Conservation (phyloP, 2,888 invertebrate species). For the Cheilosia soror region DNA sequence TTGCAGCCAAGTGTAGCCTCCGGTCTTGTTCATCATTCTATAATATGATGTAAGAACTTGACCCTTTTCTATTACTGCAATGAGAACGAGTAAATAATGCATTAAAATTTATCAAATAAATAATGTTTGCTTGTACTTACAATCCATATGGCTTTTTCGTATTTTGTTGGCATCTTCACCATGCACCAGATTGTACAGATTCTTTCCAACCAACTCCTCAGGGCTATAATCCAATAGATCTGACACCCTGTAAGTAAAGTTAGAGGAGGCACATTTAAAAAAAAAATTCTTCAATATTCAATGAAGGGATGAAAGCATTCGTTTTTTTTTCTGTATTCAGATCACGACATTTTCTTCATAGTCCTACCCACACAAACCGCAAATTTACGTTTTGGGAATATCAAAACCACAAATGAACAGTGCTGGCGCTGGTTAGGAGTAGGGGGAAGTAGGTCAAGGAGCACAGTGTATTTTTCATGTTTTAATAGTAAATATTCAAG, state of each 20-base stretch:
- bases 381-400: slow-evolving; percentile 47
- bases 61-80: slow-evolving; percentile 96
- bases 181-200: slow-evolving; percentile 96
- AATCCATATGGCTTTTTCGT: slow-evolving; percentile 96
- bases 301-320: slow-evolving; percentile 19
- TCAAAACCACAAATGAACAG: slow-evolving; percentile 20
- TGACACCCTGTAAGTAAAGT: slow-evolving; percentile 88
- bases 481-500: slow-evolving; percentile 66
- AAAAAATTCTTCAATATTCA: slow-evolving; percentile 14
- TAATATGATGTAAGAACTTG: slow-evolving; percentile 98
- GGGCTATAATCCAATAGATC: slow-evolving; percentile 96
- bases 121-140: slow-evolving; percentile 87
- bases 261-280: slow-evolving; percentile 12
- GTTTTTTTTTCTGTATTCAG: slow-evolving; percentile 31
- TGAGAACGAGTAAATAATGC: slow-evolving; percentile 74
- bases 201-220: slow-evolving; percentile 96
- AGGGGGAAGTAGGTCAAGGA: slow-evolving; percentile 32
- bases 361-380: slow-evolving; percentile 13
- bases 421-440: neutral
- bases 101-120: slow-evolving; percentile 21
- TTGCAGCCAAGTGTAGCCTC: slow-evolving; percentile 98
- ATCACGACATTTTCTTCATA: slow-evolving; percentile 33
- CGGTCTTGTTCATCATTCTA: slow-evolving; percentile 97
- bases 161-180: slow-evolving; percentile 97
- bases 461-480: slow-evolving; percentile 26